phyloP scores from a whole-genome alignment of 2,888 invertebrate genomes.

The Synergus gifuensis region DNA sequence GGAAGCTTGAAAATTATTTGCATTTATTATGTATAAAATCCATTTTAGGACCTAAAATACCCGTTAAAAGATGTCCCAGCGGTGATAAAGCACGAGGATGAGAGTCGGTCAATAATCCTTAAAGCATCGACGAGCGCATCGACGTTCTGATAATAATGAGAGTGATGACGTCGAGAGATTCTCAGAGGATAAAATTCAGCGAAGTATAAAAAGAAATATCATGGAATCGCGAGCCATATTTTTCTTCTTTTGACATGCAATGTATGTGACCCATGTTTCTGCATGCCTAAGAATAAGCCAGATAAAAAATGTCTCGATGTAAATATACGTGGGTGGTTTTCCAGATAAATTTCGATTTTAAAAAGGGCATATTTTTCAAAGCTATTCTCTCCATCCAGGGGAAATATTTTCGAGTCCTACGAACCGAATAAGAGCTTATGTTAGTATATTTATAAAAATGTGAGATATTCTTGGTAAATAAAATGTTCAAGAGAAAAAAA shows the following conservation, averaged over 20 bases:
- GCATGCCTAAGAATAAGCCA: neutral
- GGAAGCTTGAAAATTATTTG: neutral
- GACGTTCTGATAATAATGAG: constrained; percentile 38
- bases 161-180: constrained; percentile 39
- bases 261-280: neutral
- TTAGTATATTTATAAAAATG: neutral
- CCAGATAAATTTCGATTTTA: neutral
- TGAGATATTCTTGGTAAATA: no score
- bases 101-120: constrained; percentile 29
- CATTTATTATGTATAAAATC: neutral
- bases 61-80: constrained; percentile 19
- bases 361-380: neutral
- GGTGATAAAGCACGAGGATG: neutral
- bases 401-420: neutral
- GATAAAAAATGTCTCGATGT: neutral
- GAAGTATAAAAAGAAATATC: constrained; percentile 1
- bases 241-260: constrained; percentile 6
- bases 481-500: no score
- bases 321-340: neutral
- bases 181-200: constrained; percentile 19
- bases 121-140: constrained; percentile 9
- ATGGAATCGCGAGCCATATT: neutral
- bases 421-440: neutral
- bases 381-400: neutral
- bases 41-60: neutral